These are phyloP conservation scores for Leptoteleia sp. DNA, from an alignment of 1,140 invertebrate species.

Conservation along the genomic window DNA sequence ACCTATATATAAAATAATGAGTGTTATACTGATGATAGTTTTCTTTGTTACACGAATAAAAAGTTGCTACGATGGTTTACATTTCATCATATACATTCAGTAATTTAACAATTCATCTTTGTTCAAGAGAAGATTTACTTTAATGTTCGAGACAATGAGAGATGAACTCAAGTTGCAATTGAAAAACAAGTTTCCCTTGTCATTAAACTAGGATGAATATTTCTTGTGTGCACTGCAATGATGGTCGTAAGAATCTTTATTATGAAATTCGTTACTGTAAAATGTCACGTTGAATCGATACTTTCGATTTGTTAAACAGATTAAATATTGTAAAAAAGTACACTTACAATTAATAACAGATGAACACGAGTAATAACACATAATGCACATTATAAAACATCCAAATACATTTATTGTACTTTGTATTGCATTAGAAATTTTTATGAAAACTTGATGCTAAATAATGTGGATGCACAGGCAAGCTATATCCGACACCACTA, in stretches of 20 bases:
- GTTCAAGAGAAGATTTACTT: constrained; percentile 11
- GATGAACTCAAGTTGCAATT: too few species aligned
- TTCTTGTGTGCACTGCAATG: neutral
- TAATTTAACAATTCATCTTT: constrained; percentile 16
- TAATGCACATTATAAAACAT: constrained; percentile 3
- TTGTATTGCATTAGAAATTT: neutral
- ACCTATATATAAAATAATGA: constrained; percentile 82
- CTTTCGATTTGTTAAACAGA: constrained; percentile 11
- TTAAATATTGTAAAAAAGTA: constrained; percentile 11
- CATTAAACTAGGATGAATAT: too few species aligned
- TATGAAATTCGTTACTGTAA: constrained; percentile 7
- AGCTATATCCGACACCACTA: constrained; percentile 12
- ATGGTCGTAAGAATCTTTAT: neutral
- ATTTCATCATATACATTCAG: constrained; percentile 41
- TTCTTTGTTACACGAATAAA: constrained; percentile 10
- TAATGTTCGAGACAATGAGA: constrained; percentile 32
- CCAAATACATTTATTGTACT: too few species aligned
- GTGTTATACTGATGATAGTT: constrained; percentile 13
- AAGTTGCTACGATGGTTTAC: constrained; percentile 31
- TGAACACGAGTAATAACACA: constrained; percentile 5
- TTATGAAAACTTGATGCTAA: constrained; percentile 7
- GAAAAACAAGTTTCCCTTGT: too few species aligned
- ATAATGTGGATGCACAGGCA: constrained; percentile 9
- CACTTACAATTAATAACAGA: neutral
- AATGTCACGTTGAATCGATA: constrained; percentile 1